Base-by-base conservation (phyloP, 2,888 invertebrate species). In the Dicyrtomina minuta region DNA sequence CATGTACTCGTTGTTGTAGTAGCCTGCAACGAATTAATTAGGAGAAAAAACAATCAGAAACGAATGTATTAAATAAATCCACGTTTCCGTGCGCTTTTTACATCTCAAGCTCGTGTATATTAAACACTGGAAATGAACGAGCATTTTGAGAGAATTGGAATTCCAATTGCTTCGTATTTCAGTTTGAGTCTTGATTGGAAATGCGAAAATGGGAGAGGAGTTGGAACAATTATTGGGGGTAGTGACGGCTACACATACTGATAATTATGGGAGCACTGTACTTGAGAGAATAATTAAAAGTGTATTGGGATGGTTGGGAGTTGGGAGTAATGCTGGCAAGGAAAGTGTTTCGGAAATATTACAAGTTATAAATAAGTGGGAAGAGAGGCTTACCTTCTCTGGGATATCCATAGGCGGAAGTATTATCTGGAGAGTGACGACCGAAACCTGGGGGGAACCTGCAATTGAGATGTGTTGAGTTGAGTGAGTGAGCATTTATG, bases 1-100 rank as follows among this genome's bases (percentile, higher is more conserved):
- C 71, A 74, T 70, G 62, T 74, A 74, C 39, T 74, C 74, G 44
- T 68, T 72, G 64, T 72, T 71, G 70, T 74, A 74, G 49, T 74
- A 74, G 12, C 74, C 74, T 72, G n/a, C n/a, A n/a, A 13, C 1
- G 24, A 15, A 33, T 12, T n/a, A 33, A 33, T 33, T 33, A 33
- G 33, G 8, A 3, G 8, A 8, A 33, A 33, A 33, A 33, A 33
- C 33, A 33, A 33, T 33, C 33, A 33, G 8, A 33, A 33, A 33
- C 33, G 8, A 33, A 33, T 33, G 4, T 33, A 8, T 46, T 17
- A 20, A 46, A 27, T 17, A 8, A 46, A 46, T 43, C 22, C 24
- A n/a, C n/a, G n/a, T n/a, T n/a, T n/a, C n/a, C n/a, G n/a, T n/a
- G n/a, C n/a, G n/a, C n/a, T n/a, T n/a, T n/a, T n/a, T n/a, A n/a